A percentile compares a stretch with the other conserved stretches of the same genome.
phyloP scores from a whole-genome alignment of 2,888 invertebrate genomes.

The Chrysodeixis includens region DNA sequence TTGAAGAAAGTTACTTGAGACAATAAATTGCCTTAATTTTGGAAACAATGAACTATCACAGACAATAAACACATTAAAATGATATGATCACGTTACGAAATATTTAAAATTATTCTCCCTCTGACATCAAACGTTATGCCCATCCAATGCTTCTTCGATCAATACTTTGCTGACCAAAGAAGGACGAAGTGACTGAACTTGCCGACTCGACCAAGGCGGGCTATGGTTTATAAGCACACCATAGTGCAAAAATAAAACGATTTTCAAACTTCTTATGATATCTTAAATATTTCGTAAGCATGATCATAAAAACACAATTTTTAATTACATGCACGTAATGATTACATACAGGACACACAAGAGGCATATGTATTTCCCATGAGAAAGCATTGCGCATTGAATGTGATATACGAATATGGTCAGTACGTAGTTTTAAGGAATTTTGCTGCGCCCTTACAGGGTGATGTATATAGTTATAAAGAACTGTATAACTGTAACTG shows the following conservation, averaged over 20 bases:
- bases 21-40: neutral
- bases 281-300: neutral
- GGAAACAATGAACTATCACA: neutral
- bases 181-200: no score
- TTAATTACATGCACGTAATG: slow-evolving; percentile 35
- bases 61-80: neutral
- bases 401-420: slow-evolving; percentile 17
- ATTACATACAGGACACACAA: slow-evolving; percentile 80
- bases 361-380: slow-evolving; percentile 32
- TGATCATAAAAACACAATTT: neutral
- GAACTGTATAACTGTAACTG: no score
- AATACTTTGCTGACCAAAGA: no score
- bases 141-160: no score
- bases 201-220: no score
- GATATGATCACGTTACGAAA: neutral
- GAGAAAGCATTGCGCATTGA: slow-evolving; percentile 20
- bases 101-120: neutral
- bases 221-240: no score
- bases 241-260: no score
- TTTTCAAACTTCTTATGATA: neutral
- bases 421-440: no score
- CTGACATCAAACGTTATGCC: no score
- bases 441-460: no score
- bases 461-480: no score
- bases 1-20: no score